phyloP scores from a whole-genome alignment of 2,797 vertebrate species.

The Sphenopsis melanotis region DNA sequence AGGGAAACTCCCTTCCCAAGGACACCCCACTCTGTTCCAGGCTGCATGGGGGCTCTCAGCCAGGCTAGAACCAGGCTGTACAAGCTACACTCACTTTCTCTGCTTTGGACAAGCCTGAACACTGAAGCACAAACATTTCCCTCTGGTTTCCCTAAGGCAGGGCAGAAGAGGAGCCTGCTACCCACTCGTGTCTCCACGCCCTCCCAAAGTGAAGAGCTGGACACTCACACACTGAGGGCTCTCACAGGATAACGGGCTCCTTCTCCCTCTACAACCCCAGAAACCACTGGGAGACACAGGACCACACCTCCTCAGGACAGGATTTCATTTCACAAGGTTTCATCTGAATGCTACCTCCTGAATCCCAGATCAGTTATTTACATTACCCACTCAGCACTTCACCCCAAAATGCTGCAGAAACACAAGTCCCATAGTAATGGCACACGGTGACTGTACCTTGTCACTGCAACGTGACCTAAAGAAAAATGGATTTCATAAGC shows the following conservation, averaged over 20 bases:
- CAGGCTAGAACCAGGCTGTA: fast-evolving
- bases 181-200: fast-evolving
- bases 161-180: background rate
- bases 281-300: background rate
- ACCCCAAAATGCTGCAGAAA: background rate
- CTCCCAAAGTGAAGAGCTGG: background rate
- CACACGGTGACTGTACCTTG: fast-evolving
- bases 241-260: background rate
- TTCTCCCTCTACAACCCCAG: background rate
- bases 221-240: fast-evolving
- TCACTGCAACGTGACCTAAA: background rate
- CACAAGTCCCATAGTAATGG: background rate
- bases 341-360: background rate
- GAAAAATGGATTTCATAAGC: background rate
- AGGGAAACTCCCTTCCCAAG: fast-evolving
- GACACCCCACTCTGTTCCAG: fast-evolving
- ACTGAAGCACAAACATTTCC: background rate
- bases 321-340: background rate
- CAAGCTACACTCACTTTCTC: background rate
- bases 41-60: background rate
- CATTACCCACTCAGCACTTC: background rate
- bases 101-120: background rate
- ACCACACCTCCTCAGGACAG: background rate
- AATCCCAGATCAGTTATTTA: background rate
- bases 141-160: background rate